Percentiles rank a stretch among this genome's conserved stretches.
Conservation (phyloP, 1,140 invertebrate species). For the Drosophila parvula region DNA sequence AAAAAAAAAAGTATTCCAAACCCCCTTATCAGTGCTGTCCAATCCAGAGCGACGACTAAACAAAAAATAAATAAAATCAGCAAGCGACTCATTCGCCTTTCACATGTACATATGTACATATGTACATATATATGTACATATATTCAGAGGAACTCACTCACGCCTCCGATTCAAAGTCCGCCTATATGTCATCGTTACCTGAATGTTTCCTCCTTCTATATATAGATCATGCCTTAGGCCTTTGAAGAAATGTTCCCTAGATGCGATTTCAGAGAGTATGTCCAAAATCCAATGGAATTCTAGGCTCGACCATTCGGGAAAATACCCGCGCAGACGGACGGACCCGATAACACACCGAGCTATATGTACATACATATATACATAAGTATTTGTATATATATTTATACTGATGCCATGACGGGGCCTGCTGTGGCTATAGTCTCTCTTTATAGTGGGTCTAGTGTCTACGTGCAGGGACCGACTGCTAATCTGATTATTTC, state of each 20-base stretch:
- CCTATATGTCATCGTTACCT: slow-evolving; percentile 37
- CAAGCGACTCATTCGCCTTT: slow-evolving; percentile 42
- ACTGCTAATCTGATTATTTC: slow-evolving; percentile 21
- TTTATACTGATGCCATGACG: slow-evolving; percentile 5
- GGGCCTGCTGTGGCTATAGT: slow-evolving; percentile 24
- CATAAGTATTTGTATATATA: too few relatives aligned
- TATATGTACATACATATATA: not conserved
- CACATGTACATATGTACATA: slow-evolving; percentile 2
- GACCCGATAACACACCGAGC: slow-evolving; percentile 14
- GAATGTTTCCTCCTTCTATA: slow-evolving; percentile 39
- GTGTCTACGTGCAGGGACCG: slow-evolving; percentile 20
- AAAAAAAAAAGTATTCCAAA: slow-evolving; percentile 26
- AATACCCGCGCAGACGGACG: slow-evolving; percentile 16
- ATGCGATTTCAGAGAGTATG: slow-evolving; percentile 1
- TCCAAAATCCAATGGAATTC: slow-evolving; percentile 27
- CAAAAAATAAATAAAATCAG: slow-evolving; percentile 37
- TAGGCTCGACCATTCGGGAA: slow-evolving; percentile 31
- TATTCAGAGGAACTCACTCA: slow-evolving; percentile 23
- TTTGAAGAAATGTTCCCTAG: not conserved
- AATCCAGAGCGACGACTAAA: slow-evolving; percentile 29
- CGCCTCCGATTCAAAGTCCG: slow-evolving; percentile 38
- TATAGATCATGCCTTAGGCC: slow-evolving; percentile 34
- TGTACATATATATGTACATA: not conserved
- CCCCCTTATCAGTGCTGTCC: slow-evolving; percentile 25
- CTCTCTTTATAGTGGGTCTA: slow-evolving; percentile 4